Base-by-base conservation (phyloP, 2,888 invertebrate genomes). In the Acronicta aceris region DNA sequence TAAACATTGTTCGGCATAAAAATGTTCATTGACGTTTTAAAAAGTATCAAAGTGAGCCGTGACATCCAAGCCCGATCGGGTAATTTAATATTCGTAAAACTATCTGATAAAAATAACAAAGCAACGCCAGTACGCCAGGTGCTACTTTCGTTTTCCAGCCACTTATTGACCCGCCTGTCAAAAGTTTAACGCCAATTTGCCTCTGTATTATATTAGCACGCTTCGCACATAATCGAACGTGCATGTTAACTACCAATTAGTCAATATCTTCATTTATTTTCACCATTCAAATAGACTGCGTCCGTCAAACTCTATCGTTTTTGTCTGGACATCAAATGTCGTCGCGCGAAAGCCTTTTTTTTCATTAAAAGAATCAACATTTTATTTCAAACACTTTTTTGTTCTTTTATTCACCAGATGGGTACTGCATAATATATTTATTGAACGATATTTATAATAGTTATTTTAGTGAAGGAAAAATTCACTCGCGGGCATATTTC, bases 221-320 rank as follows among this genome's bases (percentile, higher is more conserved):
- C 62, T 79, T 72, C 53, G 67, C 54, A 65, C 66, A 74, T 72
- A 77, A 79, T 79, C 71, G 69, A 71, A 74, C 67, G 56, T 71
- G 72, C 71, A 66, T 80, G 79, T 78, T 83, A 79, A 82, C 81
- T 71, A 70, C 69, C 83, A 86, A 87, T 88, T 85, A 87, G 79
- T 72, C 68, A 80, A 74, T 78, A 78, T 74, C 65, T 74, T 78
- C 74, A 80, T 82, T 83, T 81, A 79, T 82, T 79, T 81, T 74
- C 67, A 61, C 56, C 56, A 55, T 33, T 38, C 46, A 59, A 59
- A 74, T 57, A 60, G 74, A 68, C 63, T 76, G 65, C 62, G 76
- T 77, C 79, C 81, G 78, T 79, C 82, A 79, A 78, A 79, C 42
- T 63, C 62, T 63, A 66, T 62, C 57, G 69, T 76, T 77, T 83